A percentile compares a stretch with the other conserved stretches of the same genome.
These are phyloP conservation scores for Drosophila differens DNA, from an alignment of 2,888 invertebrate genomes.

Conservation along the genomic window DNA sequence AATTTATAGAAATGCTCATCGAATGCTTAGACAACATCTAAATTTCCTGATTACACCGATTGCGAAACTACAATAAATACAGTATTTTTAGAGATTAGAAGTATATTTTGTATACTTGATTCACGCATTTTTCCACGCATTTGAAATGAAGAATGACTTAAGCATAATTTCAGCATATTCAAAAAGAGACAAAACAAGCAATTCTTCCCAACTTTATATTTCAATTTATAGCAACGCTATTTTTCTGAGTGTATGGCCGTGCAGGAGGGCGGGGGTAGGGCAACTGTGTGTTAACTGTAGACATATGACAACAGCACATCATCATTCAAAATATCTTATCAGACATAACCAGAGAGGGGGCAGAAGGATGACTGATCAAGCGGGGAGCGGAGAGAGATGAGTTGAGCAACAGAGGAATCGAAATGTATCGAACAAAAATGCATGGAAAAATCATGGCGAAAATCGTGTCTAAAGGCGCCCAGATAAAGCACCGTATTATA, in stretches of 20 bases:
- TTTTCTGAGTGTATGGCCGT: background rate
- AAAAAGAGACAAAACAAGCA: background rate
- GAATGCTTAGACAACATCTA: background rate
- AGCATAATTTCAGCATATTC: background rate
- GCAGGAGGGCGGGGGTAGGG: background rate
- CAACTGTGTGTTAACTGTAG: conserved; percentile 40
- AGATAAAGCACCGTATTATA: conserved; percentile 37
- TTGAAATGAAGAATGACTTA: background rate
- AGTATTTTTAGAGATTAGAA: too few relatives aligned
- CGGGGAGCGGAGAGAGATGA: background rate
- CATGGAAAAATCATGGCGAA: conserved; percentile 66
- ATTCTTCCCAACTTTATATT: background rate
- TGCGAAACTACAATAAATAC: too few relatives aligned
- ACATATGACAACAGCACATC: conserved; percentile 79
- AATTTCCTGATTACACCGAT: too few relatives aligned
- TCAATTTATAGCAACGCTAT: background rate
- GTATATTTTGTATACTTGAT: background rate
- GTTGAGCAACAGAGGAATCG: conserved; percentile 30
- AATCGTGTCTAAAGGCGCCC: conserved; percentile 62
- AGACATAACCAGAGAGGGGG: conserved; percentile 21
- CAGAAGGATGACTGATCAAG: conserved; percentile 11
- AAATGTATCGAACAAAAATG: conserved; percentile 62
- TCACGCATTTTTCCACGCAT: background rate
- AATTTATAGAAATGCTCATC: background rate
- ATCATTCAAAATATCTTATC: conserved; percentile 83